These are phyloP conservation scores for Dreissena rostriformis DNA, from an alignment of 1,140 invertebrate species.

Conservation along the genomic window DNA sequence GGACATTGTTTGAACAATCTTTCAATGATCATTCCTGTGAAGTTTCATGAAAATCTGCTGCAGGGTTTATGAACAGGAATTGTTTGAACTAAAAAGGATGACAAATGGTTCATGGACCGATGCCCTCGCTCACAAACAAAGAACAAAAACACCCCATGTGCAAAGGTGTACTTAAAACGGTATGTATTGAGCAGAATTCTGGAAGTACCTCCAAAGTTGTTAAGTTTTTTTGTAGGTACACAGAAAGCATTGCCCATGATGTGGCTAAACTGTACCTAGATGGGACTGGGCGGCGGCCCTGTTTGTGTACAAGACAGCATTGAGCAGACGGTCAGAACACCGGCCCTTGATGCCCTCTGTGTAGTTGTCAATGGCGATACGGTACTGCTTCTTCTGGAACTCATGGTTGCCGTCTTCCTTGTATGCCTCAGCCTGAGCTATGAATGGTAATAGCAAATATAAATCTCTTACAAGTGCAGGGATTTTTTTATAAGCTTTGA, in stretches of 20 bases:
- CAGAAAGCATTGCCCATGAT: background rate
- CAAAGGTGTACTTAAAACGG: no score
- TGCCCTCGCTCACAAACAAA: no score
- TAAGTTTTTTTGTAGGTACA: background rate
- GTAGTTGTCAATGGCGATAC: conserved; percentile 92
- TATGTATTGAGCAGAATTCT: conserved; percentile 39
- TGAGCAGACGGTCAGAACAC: conserved; percentile 88
- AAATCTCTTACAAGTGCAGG: no score
- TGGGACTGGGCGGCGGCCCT: conserved; percentile 93
- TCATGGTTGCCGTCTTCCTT: conserved; percentile 99
- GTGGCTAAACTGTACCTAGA: conserved; percentile 85
- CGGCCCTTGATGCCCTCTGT: conserved; percentile 90
- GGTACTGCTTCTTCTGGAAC: conserved; percentile 97
- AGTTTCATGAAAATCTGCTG: no score
- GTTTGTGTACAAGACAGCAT: conserved; percentile 94
- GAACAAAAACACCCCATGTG: no score
- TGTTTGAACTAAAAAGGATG: no score
- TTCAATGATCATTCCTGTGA: no score
- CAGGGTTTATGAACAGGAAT: no score
- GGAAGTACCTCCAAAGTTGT: background rate
- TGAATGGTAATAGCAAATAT: conserved; percentile 36
- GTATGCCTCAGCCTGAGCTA: conserved; percentile 93
- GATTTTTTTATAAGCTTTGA: no score
- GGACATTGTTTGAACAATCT: no score
- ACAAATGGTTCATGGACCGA: no score